Percentiles rank a stretch among this genome's conserved stretches.
Evolutionary conservation across 1,140 invertebrate genomes (phyloP).

Genomic region (Bicyclus anynana): DNA sequence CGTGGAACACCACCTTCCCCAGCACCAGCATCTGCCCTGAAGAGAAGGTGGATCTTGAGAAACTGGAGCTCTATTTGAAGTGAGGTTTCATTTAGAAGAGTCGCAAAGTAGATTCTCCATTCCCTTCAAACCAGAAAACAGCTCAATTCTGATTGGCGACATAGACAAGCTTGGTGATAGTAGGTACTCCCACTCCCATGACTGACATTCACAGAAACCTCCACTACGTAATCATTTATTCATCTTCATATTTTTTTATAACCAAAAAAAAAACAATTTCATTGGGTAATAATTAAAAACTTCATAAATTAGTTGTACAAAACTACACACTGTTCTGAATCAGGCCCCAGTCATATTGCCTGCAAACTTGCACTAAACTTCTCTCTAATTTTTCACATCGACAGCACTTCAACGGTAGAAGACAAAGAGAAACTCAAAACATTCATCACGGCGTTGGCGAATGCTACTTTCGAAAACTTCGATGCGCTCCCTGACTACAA

Average conservation of each 20-base stretch:
- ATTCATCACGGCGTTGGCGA: slow-evolving; percentile 77
- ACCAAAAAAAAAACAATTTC: too few species aligned
- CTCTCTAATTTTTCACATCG: slow-evolving; percentile 8
- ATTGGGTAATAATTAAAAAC: too few species aligned
- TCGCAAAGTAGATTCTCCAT: neutral
- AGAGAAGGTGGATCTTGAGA: slow-evolving; percentile 70
- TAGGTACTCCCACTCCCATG: too few species aligned
- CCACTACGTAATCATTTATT: too few species aligned
- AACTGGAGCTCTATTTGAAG: slow-evolving; percentile 71
- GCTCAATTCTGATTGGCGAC: too few species aligned
- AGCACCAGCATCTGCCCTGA: slow-evolving; percentile 78
- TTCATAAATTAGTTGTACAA: too few species aligned
- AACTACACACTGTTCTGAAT: too few species aligned
- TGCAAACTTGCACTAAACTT: neutral
- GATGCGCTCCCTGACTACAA: slow-evolving; percentile 73
- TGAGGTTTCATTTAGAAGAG: slow-evolving; percentile 37
- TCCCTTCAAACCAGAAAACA: too few species aligned
- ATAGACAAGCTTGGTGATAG: too few species aligned
- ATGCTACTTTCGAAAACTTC: slow-evolving; percentile 79
- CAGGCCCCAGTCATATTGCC: too few species aligned
- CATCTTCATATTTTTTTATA: too few species aligned
- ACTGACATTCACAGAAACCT: too few species aligned
- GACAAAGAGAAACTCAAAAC: slow-evolving; percentile 73
- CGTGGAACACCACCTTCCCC: slow-evolving; percentile 85
- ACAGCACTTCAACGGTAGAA: slow-evolving; percentile 57